Evolutionary conservation across 2,888 invertebrate genomes (phyloP).

Genomic region (Volucella zonaria): DNA sequence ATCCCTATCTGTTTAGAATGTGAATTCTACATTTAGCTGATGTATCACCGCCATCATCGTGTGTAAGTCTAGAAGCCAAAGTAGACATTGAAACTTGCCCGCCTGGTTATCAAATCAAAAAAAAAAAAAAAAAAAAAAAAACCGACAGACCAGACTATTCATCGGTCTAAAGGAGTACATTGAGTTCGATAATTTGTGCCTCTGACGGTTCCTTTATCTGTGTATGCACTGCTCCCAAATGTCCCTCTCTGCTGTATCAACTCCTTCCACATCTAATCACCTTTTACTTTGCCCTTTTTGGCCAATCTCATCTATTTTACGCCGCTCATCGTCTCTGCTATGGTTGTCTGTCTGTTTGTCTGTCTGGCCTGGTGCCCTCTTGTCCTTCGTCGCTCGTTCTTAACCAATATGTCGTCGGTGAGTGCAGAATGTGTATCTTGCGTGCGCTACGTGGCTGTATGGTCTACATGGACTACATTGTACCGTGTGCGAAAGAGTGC

Average conservation of each 20-base stretch:
- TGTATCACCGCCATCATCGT: slow-evolving; percentile 42
- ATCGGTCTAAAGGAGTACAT: slow-evolving; percentile 34
- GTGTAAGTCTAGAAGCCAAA: slow-evolving; percentile 65
- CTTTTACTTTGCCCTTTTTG: slow-evolving; percentile 28
- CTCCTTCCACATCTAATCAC: slow-evolving; percentile 50
- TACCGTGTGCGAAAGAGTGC: slow-evolving; percentile 18
- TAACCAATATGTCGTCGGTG: slow-evolving; percentile 7
- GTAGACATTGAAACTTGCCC: slow-evolving; percentile 34
- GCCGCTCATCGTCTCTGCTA: slow-evolving; percentile 10
- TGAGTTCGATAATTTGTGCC: slow-evolving; percentile 49
- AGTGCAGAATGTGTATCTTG: slow-evolving; percentile 5
- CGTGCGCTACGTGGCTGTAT: slow-evolving; percentile 5
- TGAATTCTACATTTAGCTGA: slow-evolving; percentile 8
- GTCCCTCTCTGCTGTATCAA: slow-evolving; percentile 1
- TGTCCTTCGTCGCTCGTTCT: not conserved
- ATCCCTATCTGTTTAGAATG: not conserved
- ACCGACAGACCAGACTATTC: slow-evolving; percentile 27
- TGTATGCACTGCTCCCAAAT: not conserved
- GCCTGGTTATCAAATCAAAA: slow-evolving; percentile 51
- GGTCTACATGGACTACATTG: not conserved
- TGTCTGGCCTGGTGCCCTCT: not conserved
- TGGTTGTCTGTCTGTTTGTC: not conserved
- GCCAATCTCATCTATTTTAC: slow-evolving; percentile 16
- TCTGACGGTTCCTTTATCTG: slow-evolving; percentile 34
- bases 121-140: slow-evolving; percentile 37